These are phyloP conservation scores for Sphenopsis melanotis DNA, from an alignment of 2,797 vertebrate genomes.

Conservation along the genomic window DNA sequence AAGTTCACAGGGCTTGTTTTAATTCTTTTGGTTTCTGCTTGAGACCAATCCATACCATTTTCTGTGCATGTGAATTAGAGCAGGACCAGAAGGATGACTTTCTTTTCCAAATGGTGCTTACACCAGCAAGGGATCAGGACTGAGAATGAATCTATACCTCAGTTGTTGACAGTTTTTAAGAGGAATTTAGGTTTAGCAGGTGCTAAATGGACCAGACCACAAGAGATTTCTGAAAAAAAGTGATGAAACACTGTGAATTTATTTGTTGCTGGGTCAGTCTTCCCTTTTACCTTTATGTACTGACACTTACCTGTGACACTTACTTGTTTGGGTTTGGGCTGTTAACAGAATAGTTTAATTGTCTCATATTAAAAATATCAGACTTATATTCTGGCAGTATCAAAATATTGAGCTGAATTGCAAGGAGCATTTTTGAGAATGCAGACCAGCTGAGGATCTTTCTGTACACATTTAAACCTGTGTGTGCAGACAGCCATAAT, in stretches of 20 bases:
- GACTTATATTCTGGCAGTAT: not conserved
- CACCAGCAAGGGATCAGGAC: not conserved
- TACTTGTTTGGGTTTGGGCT: not conserved
- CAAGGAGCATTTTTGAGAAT: not conserved
- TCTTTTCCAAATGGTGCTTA: not conserved
- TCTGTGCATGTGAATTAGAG: constrained; percentile 43
- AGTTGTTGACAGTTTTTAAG: not conserved
- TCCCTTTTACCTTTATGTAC: not conserved
- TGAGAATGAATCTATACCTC: not conserved
- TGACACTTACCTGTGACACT: not conserved
- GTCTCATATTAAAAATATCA: not conserved
- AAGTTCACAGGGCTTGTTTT: constrained; percentile 68
- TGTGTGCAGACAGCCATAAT: not conserved
- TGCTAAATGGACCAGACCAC: not conserved
- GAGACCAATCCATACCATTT: constrained; percentile 39
- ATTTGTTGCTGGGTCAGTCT: not conserved
- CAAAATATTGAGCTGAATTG: not conserved
- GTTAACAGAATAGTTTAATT: not conserved
- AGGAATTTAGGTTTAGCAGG: not conserved
- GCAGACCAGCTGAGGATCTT: not conserved
- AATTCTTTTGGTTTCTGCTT: constrained; percentile 49
- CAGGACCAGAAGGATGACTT: constrained; percentile 32
- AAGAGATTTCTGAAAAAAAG: not conserved
- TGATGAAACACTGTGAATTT: not conserved
- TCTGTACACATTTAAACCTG: not conserved